These are phyloP conservation scores for Passer montanus DNA, from an alignment of 2,113 vertebrate species.

Conservation along the genomic window DNA sequence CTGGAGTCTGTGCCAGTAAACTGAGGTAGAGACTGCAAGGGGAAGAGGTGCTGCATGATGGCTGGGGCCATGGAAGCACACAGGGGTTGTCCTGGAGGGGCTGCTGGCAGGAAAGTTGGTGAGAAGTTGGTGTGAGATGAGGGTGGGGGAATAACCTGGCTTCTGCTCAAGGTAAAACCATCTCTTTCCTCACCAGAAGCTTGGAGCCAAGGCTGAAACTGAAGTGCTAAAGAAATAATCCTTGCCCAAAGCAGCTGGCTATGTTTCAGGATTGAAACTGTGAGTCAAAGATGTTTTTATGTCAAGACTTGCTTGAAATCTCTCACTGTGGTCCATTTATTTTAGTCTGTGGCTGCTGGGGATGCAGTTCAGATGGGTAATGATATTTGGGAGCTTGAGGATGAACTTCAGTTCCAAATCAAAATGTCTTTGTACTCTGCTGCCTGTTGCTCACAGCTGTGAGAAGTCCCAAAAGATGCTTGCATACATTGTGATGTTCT, in stretches of 20 bases:
- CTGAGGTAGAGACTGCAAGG: neutral
- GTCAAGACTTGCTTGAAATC: constrained; percentile 20
- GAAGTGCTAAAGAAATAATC: constrained; percentile 26
- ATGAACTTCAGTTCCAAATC: neutral
- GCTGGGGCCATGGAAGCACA: neutral
- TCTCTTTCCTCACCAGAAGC: neutral
- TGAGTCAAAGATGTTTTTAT: constrained; percentile 42
- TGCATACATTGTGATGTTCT: neutral
- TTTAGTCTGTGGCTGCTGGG: neutral
- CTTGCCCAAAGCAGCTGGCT: constrained; percentile 18
- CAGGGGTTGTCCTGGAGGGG: neutral
- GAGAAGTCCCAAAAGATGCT: neutral
- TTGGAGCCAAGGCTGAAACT: constrained; percentile 15
- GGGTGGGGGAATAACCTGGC: neutral
- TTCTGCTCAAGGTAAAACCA: constrained; percentile 3
- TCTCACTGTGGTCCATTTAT: constrained; percentile 16
- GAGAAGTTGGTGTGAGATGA: neutral
- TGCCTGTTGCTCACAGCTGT: accelerated
- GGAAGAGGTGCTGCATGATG: accelerated
- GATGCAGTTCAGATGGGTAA: neutral
- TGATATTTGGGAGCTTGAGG: neutral
- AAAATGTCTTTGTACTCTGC: neutral
- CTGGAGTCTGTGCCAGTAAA: accelerated
- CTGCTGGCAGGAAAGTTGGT: neutral
- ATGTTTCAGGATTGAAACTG: neutral